A percentile compares a stretch with the other conserved stretches of the same genome.
These are phyloP conservation scores for Pipistrellus pipistrellus DNA, from an alignment of 2,797 vertebrate species.

Conservation along the genomic window DNA sequence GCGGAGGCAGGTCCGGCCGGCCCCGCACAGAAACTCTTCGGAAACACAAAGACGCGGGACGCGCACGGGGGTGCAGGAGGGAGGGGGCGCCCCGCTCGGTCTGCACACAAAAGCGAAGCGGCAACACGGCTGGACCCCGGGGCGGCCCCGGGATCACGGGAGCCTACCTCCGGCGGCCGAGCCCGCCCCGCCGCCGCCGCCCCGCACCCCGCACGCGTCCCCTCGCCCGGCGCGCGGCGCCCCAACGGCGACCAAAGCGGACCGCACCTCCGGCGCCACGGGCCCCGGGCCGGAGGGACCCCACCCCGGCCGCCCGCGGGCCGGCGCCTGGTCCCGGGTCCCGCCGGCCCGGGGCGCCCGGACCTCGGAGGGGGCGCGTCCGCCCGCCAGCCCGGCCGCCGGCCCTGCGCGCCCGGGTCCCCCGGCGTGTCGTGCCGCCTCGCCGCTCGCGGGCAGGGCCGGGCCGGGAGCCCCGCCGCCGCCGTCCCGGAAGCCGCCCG, in stretches of 20 bases:
- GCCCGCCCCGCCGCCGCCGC: background rate
- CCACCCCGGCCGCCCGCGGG: background rate
- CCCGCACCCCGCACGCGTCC: slow-evolving; percentile 5
- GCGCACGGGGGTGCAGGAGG: background rate
- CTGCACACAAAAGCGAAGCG: slow-evolving; percentile 52
- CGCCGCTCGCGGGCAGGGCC: background rate
- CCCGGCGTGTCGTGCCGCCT: background rate
- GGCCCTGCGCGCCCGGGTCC: background rate
- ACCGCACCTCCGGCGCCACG: background rate
- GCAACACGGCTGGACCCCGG: background rate
- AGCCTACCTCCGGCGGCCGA: background rate
- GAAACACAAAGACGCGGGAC: slow-evolving; percentile 73
- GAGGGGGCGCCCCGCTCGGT: background rate
- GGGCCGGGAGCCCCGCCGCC: background rate
- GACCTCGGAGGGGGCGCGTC: slow-evolving; percentile 48
- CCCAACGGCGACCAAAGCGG: slow-evolving; percentile 26
- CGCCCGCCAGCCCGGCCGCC: background rate
- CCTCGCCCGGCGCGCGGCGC: background rate
- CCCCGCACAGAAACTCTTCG: background rate
- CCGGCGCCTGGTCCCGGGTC: background rate
- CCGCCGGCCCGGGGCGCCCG: background rate
- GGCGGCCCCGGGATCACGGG: background rate
- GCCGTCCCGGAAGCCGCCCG: background rate
- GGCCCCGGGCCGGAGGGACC: background rate
- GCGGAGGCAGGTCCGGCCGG: background rate